Evolutionary conservation across 2,888 invertebrate genomes (phyloP), one percentile per base, ranked within the genome.

Genomic region (Boloria euphrosyne): DNA sequence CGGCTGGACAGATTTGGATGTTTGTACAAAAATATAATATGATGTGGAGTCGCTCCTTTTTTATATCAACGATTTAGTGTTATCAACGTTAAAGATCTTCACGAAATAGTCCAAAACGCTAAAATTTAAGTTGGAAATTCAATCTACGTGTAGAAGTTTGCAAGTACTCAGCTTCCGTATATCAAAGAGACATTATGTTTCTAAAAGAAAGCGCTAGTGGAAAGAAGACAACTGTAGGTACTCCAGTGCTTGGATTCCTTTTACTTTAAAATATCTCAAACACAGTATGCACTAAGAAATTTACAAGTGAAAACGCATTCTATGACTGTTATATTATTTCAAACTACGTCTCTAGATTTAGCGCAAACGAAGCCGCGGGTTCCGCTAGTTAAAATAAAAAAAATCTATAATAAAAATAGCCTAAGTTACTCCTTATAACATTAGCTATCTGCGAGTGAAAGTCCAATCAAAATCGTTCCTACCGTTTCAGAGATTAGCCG

Each of bases 141-240:
- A 51, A 59, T 46, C 43, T 57, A 50, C n/a, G 16, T 18, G 51
- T 18, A 14, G 27, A 53, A 53, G 58, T 49, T 53, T 52, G 27
- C 18, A 60, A 51, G 60, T 58, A 53, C 49, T 5, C 10, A 63
- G 53, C 52, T 57, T 51, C 16, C 43, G 51, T 65, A 44, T 68
- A 65, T 62, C 52, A 62, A 65, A 68, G 65, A 62, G 58, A 65
- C 62, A 62, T 65, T 62, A 65, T 59, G 62, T 65, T 58, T 53
- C 65, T 65, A 46, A 62, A 62, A 62, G 68, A 58, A 58, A 62
- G 53, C 52, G 43, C 57, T 52, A 61, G 47, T 50, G 18, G 55
- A 44, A 50, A 64, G 51, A 47, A 60, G 67, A 51, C 51, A 61
- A 57, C 51, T 62, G 27, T 49, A 22, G 22, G 22, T 22, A 57